A percentile compares a stretch with the other conserved stretches of the same genome.
phyloP scores from a whole-genome alignment of 2,113 vertebrate genomes.

The Cettia cetti region DNA sequence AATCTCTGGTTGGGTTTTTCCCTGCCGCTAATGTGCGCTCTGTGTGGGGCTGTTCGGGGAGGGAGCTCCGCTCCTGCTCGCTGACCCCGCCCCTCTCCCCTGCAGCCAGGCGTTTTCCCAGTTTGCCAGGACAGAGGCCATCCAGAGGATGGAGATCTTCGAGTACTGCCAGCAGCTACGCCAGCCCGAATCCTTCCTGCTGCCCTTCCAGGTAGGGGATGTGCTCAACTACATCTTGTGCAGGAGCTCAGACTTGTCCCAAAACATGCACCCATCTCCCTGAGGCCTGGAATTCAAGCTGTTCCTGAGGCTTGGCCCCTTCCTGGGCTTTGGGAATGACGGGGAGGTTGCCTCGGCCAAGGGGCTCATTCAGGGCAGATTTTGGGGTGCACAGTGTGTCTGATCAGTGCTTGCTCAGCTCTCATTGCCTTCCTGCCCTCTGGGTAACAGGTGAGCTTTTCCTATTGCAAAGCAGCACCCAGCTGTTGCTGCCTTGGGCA shows the following conservation, averaged over 20 bases:
- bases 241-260: neutral
- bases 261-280: neutral
- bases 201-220: slow-evolving; percentile 84
- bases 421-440: neutral
- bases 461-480: neutral
- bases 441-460: neutral
- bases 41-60: neutral
- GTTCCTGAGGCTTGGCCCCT: neutral
- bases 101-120: slow-evolving; percentile 75
- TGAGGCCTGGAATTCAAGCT: neutral
- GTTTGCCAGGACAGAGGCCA: slow-evolving; percentile 80
- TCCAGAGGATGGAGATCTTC: slow-evolving; percentile 86
- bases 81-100: neutral
- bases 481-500: neutral
- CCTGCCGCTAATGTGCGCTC: neutral
- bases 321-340: neutral
- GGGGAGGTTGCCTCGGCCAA: rapidly evolving
- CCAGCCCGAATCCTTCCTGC: slow-evolving; percentile 70
- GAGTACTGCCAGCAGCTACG: slow-evolving; percentile 85
- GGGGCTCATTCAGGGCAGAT: neutral
- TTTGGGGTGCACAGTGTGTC: neutral
- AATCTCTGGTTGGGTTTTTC: neutral
- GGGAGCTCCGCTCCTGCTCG: neutral
- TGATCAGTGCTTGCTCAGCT: neutral
- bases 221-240: neutral